Conservation (phyloP, 2,113 vertebrate genomes). For the Accipiter virgatus region DNA sequence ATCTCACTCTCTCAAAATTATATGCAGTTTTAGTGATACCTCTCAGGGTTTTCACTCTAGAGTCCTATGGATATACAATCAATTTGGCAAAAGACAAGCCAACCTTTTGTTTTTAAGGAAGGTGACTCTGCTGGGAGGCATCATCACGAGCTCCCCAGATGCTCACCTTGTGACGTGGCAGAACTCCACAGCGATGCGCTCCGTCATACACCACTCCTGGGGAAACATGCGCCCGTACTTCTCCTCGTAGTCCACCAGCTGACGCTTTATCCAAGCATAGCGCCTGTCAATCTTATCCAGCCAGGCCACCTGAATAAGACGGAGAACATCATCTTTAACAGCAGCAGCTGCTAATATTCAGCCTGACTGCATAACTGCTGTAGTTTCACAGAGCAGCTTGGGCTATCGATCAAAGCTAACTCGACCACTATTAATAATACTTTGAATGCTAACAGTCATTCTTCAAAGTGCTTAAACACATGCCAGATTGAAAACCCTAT, state of each 20-base stretch:
- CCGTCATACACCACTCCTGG: conserved; percentile 93
- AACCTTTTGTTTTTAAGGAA: not conserved
- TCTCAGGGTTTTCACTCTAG: not conserved
- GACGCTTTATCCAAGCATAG: conserved; percentile 96
- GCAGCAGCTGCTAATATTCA: not conserved
- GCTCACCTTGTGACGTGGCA: conserved; percentile 92
- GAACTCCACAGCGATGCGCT: conserved; percentile 95
- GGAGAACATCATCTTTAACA: not conserved
- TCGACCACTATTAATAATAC: fast-evolving
- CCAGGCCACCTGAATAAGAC: conserved; percentile 86
- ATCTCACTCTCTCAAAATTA: not conserved
- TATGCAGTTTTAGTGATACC: fast-evolving
- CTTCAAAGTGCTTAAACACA: not conserved
- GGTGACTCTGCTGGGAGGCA: not conserved
- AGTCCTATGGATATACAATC: fast-evolving
- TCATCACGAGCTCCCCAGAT: fast-evolving
- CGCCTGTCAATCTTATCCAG: conserved; percentile 94
- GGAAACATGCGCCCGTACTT: conserved; percentile 98
- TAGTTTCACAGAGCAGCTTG: fast-evolving
- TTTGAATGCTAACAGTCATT: not conserved
- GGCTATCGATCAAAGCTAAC: not conserved
- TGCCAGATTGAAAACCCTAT: not conserved
- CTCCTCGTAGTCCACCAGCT: conserved; percentile 97
- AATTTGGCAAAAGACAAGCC: fast-evolving
- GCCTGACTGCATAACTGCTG: not conserved